A percentile compares a stretch with the other conserved stretches of the same genome.
Conservation (phyloP, 2,888 invertebrate genomes). For the Metopia argyrocephala region DNA sequence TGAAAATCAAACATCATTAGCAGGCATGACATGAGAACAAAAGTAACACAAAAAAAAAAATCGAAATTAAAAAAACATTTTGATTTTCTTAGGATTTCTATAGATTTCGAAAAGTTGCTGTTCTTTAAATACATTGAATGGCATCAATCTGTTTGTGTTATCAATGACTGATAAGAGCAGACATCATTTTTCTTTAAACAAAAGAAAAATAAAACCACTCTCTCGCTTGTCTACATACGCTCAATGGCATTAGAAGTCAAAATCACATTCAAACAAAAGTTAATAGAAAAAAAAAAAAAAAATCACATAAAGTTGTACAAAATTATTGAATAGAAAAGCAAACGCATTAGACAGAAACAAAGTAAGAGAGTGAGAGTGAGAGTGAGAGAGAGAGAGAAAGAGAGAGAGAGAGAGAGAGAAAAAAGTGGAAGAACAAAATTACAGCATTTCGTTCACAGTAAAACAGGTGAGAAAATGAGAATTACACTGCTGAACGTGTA, state of each 20-base stretch:
- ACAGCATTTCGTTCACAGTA: too few species aligned
- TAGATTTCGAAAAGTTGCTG: too few species aligned
- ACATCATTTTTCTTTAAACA: conserved; percentile 31
- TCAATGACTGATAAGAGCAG: conserved; percentile 3
- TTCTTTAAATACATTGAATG: too few species aligned
- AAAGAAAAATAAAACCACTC: not conserved
- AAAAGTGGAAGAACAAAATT: too few species aligned
- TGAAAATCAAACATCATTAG: not conserved
- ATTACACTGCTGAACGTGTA: too few species aligned
- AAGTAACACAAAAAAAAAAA: too few species aligned
- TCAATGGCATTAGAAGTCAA: not conserved
- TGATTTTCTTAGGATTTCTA: too few species aligned
- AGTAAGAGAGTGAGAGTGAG: not conserved
- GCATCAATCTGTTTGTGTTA: too few species aligned
- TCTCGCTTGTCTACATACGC: not conserved
- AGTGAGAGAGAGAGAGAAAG: too few species aligned
- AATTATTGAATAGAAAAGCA: not conserved
- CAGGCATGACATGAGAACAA: not conserved
- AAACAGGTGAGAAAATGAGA: too few species aligned
- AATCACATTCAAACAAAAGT: not conserved
- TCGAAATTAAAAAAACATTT: too few species aligned
- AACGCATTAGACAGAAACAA: not conserved
- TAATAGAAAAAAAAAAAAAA: not conserved
- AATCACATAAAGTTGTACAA: not conserved
- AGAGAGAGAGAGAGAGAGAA: too few species aligned